Conservation (phyloP, 2,888 invertebrate species). For the Apamea anceps region DNA sequence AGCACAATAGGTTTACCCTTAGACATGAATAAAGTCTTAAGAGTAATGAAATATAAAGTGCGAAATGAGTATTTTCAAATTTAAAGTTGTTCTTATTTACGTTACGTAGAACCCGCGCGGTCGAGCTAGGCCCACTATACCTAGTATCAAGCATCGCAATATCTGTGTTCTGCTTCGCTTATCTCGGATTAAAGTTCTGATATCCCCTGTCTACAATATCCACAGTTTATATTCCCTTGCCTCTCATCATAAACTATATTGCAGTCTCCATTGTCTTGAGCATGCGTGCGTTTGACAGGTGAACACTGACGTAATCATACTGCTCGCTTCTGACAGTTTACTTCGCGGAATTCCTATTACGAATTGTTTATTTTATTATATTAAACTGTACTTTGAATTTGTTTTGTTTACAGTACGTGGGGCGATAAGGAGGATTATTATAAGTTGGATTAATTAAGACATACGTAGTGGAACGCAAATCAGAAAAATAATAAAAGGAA, state of each 20-base stretch:
- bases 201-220: neutral
- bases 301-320: constrained; percentile 50
- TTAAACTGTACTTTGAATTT: constrained; percentile 10
- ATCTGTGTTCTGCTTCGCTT: neutral
- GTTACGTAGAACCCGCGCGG: neutral
- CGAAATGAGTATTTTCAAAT: neutral
- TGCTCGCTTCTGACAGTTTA: constrained; percentile 21
- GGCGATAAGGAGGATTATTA: neutral
- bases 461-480: neutral
- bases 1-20: no score
- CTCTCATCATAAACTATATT: constrained; percentile 48
- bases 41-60: neutral
- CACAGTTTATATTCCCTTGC: constrained; percentile 29
- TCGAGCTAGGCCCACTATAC: neutral
- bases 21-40: neutral
- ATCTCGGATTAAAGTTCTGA: constrained; percentile 8
- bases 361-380: constrained; percentile 32
- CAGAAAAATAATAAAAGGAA: neutral
- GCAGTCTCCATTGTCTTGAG: constrained; percentile 50
- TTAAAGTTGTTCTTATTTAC: neutral
- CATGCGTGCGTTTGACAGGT: constrained; percentile 64
- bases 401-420: neutral
- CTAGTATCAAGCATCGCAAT: neutral
- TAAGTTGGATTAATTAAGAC: neutral
- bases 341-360: constrained; percentile 24